These are phyloP conservation scores for Phengaris arion DNA, from an alignment of 2,888 invertebrate genomes.

Conservation along the genomic window DNA sequence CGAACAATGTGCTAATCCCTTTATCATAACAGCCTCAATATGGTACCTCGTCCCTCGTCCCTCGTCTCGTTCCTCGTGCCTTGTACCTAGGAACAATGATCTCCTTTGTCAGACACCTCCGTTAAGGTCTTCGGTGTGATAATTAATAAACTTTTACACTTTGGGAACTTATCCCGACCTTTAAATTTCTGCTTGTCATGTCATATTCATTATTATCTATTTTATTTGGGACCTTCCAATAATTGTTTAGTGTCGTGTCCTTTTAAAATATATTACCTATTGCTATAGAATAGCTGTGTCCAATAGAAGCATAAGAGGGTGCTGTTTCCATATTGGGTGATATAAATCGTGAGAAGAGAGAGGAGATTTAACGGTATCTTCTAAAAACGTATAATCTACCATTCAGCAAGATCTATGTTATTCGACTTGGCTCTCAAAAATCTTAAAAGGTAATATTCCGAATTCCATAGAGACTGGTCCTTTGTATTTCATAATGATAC, in stretches of 20 bases:
- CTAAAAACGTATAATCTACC: too few species aligned
- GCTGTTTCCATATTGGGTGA: too few species aligned
- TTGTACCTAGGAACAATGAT: slow-evolving; percentile 5
- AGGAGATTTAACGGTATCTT: too few species aligned
- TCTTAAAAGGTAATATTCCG: not conserved
- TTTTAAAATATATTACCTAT: too few species aligned
- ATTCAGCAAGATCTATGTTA: too few species aligned
- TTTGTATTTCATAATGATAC: slow-evolving; percentile 5
- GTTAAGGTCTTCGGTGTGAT: not conserved
- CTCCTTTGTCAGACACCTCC: slow-evolving; percentile 14
- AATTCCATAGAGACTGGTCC: not conserved
- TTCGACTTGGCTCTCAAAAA: not conserved
- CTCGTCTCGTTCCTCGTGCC: not conserved
- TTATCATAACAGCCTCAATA: slow-evolving; percentile 17
- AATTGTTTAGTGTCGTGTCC: too few species aligned
- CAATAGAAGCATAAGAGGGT: too few species aligned
- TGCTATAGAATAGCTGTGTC: too few species aligned
- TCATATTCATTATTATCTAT: slow-evolving; percentile 6
- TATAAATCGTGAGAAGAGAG: too few species aligned
- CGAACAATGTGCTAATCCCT: not conserved
- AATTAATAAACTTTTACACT: slow-evolving; percentile 26
- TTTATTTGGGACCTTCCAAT: not conserved
- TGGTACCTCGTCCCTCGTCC: slow-evolving; percentile 3
- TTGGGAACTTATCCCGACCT: not conserved
- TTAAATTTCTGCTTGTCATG: slow-evolving; percentile 11